Base-by-base conservation (phyloP, 2,888 invertebrate species). In the Heteropelma amictum region DNA sequence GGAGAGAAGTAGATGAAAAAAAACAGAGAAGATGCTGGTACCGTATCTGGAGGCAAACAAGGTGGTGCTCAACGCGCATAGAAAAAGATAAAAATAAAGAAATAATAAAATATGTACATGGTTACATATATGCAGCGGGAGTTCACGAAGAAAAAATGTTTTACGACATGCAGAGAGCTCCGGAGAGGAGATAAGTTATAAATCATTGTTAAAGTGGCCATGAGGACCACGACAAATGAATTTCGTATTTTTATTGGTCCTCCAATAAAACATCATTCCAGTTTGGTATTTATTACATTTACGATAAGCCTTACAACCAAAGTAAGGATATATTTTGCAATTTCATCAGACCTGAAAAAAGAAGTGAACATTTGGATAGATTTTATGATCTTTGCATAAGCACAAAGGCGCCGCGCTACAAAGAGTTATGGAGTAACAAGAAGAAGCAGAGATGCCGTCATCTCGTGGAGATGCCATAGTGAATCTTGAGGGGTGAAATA, bases 21-120 rank as follows among this genome's bases (percentile, higher is more conserved):
- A 47, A 19, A 28, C 56, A 61, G 49, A 51, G 28, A 33, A 58
- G 47, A 47, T 23, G 53, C 61, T 64, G 72, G 76, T 76, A 26
- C 49, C 61, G 74, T 70, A 70, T 70, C 74, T 70, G 54, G 42
- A 68, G 68, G 68, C 71, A 76, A 78, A 74, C 73, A 76, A 69
- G 65, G 73, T 71, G 73, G 70, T 60, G 71, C 45, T 51, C 47
- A 53, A 70, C n/a, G 33, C 67, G 21, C 40, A 40, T 17, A 38
- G 28, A 72, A 70, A 71, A 70, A 61, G 49, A 63, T 64, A 47
- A 67, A 70, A 58, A 35, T 35, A 53, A 65, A 14, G 40, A 58
- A 23, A 7, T 30, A 38, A 23, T 21, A 56, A 40, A 33, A 58
- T 28, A 17, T 26, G 58, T 33, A 23, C 10, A 30, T 33, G 38